A percentile compares a stretch with the other conserved stretches of the same genome.
Conservation (phyloP, 2,888 invertebrate genomes). For the Hirudinaria manillensis region DNA sequence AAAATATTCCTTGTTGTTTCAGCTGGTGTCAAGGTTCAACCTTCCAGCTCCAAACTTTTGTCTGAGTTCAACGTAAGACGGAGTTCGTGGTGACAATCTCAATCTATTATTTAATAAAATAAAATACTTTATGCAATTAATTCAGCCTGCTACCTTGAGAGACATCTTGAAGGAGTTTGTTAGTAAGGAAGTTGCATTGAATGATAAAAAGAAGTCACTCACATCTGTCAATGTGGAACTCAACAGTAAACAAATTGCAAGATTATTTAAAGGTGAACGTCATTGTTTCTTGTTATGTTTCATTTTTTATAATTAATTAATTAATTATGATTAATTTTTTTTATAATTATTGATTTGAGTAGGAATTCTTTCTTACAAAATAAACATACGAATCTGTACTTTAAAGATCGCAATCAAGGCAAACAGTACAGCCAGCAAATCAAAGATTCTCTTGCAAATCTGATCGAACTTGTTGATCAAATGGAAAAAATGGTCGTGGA, state of each 20-base stretch:
- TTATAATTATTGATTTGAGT: no score
- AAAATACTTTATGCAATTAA: neutral
- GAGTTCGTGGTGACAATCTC: neutral
- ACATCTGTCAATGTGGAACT: slow-evolving; percentile 69
- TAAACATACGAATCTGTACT: neutral
- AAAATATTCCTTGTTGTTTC: slow-evolving; percentile 22
- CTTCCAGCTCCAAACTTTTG: slow-evolving; percentile 44
- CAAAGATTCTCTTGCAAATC: slow-evolving; percentile 71
- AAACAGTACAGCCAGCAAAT: slow-evolving; percentile 82
- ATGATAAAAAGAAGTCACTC: slow-evolving; percentile 66
- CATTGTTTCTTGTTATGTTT: no score
- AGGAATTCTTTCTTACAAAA: neutral
- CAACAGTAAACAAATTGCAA: slow-evolving; percentile 62
- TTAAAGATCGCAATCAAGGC: slow-evolving; percentile 71
- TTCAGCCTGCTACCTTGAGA: slow-evolving; percentile 17
- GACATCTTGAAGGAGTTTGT: slow-evolving; percentile 19
- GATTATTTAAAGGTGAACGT: slow-evolving; percentile 66
- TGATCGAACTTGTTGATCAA: slow-evolving; percentile 70
- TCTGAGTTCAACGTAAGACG: slow-evolving; percentile 67
- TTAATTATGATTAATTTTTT: no score
- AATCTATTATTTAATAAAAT: neutral
- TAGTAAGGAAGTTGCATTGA: slow-evolving; percentile 64
- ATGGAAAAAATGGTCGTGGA: slow-evolving; percentile 77
- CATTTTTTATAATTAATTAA: neutral
- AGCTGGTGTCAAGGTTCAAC: slow-evolving; percentile 44